Evolutionary conservation across 2,113 vertebrate species (phyloP).

Genomic region (Pavo muticus): DNA sequence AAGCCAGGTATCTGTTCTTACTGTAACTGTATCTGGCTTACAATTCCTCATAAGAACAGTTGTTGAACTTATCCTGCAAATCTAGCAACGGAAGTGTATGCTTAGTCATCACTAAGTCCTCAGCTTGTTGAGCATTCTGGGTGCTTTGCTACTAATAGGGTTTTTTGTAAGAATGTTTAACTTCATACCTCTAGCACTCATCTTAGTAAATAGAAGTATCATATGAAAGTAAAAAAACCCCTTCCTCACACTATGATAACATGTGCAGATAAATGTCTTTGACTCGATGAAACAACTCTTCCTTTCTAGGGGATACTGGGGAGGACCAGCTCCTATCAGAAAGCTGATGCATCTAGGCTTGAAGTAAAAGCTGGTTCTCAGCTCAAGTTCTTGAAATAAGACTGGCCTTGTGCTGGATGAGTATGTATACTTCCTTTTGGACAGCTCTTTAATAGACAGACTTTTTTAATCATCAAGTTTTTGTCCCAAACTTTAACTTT

Average conservation of each 20-base stretch:
- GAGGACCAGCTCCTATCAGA: constrained; percentile 90
- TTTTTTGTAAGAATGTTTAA: not conserved
- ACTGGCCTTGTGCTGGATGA: not conserved
- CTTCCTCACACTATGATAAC: rapidly evolving
- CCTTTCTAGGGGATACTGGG: constrained; percentile 90
- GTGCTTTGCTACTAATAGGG: not conserved
- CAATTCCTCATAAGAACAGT: not conserved
- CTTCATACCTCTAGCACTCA: rapidly evolving
- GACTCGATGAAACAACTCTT: not conserved
- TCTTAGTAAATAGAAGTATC: not conserved
- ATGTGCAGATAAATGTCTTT: not conserved
- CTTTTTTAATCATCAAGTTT: not conserved
- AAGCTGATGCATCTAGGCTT: constrained; percentile 92
- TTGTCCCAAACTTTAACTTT: not conserved
- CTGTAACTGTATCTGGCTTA: not conserved
- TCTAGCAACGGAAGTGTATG: not conserved
- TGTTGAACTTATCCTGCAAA: not conserved
- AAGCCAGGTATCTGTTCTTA: not conserved
- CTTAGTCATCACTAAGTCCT: not conserved
- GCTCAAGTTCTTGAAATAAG: not conserved
- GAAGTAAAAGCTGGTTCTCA: constrained; percentile 71
- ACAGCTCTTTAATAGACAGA: rapidly evolving
- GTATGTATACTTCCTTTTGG: rapidly evolving
- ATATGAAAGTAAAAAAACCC: not conserved
- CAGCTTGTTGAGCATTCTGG: not conserved